Evolutionary conservation across 2,888 invertebrate species (phyloP).

Genomic region (Silvanus unidentatus): DNA sequence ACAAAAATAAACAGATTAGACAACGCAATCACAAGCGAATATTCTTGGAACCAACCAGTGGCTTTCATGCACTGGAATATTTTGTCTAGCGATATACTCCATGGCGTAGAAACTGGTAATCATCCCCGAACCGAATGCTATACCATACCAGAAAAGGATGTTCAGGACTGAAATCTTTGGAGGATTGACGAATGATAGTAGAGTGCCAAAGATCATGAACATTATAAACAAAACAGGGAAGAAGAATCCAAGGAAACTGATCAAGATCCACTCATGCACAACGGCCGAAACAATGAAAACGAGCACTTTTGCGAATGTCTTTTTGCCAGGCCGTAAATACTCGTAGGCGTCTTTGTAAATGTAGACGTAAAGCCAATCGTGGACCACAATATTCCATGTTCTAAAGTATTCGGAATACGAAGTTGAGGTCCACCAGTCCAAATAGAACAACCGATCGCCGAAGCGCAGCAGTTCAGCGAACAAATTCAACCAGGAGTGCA

Average conservation of each 20-base stretch:
- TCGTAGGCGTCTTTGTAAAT: slow-evolving; percentile 68
- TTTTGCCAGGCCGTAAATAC: slow-evolving; percentile 45
- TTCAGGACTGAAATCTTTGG: slow-evolving; percentile 55
- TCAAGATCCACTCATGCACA: slow-evolving; percentile 83
- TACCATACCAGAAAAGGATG: slow-evolving; percentile 75
- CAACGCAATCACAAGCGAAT: slow-evolving; percentile 44
- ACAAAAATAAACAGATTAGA: slow-evolving; percentile 47
- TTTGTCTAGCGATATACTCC: slow-evolving; percentile 78
- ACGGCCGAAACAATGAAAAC: slow-evolving; percentile 78
- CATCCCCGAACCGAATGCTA: slow-evolving; percentile 72
- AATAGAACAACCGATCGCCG: slow-evolving; percentile 78
- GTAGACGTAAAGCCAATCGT: slow-evolving; percentile 90
- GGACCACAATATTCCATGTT: slow-evolving; percentile 93
- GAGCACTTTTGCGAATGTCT: slow-evolving; percentile 51
- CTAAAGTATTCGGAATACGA: slow-evolving; percentile 79
- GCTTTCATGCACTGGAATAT: slow-evolving; percentile 54
- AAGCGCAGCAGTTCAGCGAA: slow-evolving; percentile 85
- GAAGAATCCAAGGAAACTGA: slow-evolving; percentile 74
- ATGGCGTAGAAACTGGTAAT: slow-evolving; percentile 73
- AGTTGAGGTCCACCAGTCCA: slow-evolving; percentile 92
- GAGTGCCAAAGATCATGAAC: slow-evolving; percentile 66
- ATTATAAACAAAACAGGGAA: slow-evolving; percentile 78
- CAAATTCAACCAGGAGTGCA: slow-evolving; percentile 89
- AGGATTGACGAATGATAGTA: slow-evolving; percentile 50
- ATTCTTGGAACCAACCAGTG: slow-evolving; percentile 27